phyloP scores from a whole-genome alignment of 2,113 vertebrate genomes.

The Lethenteron reissneri region DNA sequence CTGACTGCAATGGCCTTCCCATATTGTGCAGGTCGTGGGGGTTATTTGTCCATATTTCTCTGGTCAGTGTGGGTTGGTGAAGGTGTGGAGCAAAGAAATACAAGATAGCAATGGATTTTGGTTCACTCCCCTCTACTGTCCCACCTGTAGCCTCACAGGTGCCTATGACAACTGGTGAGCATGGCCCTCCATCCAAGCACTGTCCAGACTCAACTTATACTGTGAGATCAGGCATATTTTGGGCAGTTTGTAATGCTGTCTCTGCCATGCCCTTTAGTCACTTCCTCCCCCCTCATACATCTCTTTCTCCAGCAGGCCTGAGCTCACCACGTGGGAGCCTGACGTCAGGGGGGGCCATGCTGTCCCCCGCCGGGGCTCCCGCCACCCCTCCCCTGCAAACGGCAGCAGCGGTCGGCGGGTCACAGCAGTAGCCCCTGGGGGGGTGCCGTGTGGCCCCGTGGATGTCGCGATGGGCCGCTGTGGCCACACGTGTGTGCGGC shows the following conservation, averaged over 20 bases:
- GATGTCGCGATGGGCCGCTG: no score
- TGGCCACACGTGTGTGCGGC: no score
- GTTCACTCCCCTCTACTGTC: not conserved
- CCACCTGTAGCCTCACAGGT: not conserved
- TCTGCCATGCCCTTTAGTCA: not conserved
- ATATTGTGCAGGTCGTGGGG: no score
- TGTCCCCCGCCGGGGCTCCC: not conserved
- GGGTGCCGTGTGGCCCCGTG: no score
- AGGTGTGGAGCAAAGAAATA: no score
- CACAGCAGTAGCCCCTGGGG: no score
- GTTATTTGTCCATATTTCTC: no score
- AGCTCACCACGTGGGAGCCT: constrained; percentile 1
- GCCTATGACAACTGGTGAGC: not conserved
- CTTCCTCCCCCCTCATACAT: not conserved
- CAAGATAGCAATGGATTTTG: no score
- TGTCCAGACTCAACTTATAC: not conserved
- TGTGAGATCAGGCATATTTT: not conserved
- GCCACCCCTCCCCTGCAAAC: not conserved
- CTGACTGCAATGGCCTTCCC: no score
- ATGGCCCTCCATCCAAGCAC: not conserved
- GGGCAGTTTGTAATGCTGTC: not conserved
- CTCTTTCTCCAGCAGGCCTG: not conserved
- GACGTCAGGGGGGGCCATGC: not conserved
- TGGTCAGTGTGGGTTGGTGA: no score
- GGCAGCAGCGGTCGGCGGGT: not conserved